Evolutionary conservation across 2,888 invertebrate species (phyloP).

Genomic region (Sesia bembeciformis): DNA sequence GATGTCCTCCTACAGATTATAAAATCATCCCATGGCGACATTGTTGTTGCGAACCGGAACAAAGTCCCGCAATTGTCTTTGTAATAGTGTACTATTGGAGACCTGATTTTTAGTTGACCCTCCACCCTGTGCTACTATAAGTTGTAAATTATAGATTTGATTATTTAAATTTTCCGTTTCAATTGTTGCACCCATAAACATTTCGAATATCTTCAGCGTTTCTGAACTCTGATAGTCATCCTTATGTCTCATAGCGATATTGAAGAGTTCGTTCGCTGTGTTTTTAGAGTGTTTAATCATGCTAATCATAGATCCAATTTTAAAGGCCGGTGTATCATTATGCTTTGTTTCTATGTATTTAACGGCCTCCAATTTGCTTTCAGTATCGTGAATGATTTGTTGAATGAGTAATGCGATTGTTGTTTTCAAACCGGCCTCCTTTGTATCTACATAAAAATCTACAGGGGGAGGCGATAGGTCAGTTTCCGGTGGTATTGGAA

Average conservation of each 20-base stretch:
- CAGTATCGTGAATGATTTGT: slow-evolving; percentile 45
- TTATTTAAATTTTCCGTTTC: slow-evolving; percentile 49
- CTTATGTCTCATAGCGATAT: slow-evolving; percentile 49
- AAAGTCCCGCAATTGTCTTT: too few relatives aligned
- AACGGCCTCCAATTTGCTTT: slow-evolving; percentile 31
- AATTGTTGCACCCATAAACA: slow-evolving; percentile 55
- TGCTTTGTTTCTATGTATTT: slow-evolving; percentile 24
- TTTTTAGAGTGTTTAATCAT: slow-evolving; percentile 49
- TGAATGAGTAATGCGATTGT: slow-evolving; percentile 44
- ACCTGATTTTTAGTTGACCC: too few relatives aligned
- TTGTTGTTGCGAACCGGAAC: too few relatives aligned
- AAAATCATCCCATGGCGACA: too few relatives aligned
- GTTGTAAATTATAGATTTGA: slow-evolving; percentile 45
- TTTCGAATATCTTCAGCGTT: slow-evolving; percentile 53
- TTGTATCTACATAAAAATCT: slow-evolving; percentile 26
- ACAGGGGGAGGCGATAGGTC: not conserved
- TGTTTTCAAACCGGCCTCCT: slow-evolving; percentile 33
- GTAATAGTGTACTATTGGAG: too few relatives aligned
- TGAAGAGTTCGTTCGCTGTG: slow-evolving; percentile 49
- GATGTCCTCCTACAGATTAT: too few relatives aligned
- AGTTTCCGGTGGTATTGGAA: too few relatives aligned
- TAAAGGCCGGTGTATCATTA: slow-evolving; percentile 32
- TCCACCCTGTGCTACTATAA: too few relatives aligned
- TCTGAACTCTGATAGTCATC: slow-evolving; percentile 53
- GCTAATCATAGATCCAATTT: slow-evolving; percentile 45